Evolutionary conservation across 1,140 invertebrate species (phyloP).

Genomic region (Ladona fulva): DNA sequence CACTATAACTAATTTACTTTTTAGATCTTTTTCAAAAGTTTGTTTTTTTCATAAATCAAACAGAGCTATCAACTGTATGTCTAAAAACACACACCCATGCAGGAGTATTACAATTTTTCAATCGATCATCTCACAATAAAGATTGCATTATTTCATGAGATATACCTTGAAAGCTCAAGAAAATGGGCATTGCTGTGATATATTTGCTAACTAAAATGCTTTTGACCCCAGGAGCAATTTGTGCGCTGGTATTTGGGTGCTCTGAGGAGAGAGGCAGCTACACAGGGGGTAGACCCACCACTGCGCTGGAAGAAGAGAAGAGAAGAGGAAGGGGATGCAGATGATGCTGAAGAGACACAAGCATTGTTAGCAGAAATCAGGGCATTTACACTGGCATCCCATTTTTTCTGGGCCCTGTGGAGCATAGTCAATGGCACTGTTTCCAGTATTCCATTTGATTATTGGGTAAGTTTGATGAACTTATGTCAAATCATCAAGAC

Average conservation of each 20-base stretch:
- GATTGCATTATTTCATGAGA: too few relatives aligned
- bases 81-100: too few relatives aligned
- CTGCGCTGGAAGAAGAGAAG: neutral
- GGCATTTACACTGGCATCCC: conserved; percentile 75
- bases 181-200: too few relatives aligned
- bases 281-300: neutral
- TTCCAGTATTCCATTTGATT: conserved; percentile 87
- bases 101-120: too few relatives aligned
- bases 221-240: neutral
- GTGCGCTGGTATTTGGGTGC: neutral
- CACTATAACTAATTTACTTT: too few relatives aligned
- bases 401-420: conserved; percentile 91
- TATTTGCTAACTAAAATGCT: too few relatives aligned
- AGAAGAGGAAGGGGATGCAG: neutral
- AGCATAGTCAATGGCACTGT: conserved; percentile 75
- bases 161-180: too few relatives aligned
- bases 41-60: too few relatives aligned
- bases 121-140: too few relatives aligned
- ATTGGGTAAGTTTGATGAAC: conserved; percentile 61
- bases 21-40: too few relatives aligned
- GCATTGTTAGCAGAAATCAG: conserved; percentile 64
- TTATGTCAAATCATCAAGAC: too few relatives aligned
- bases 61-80: too few relatives aligned
- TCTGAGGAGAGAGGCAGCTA: neutral
- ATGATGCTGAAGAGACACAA: conserved; percentile 44